A percentile compares a stretch with the other conserved stretches of the same genome.
Evolutionary conservation across 2,797 vertebrate species (phyloP).

Genomic region (Acanthurus tractus): DNA sequence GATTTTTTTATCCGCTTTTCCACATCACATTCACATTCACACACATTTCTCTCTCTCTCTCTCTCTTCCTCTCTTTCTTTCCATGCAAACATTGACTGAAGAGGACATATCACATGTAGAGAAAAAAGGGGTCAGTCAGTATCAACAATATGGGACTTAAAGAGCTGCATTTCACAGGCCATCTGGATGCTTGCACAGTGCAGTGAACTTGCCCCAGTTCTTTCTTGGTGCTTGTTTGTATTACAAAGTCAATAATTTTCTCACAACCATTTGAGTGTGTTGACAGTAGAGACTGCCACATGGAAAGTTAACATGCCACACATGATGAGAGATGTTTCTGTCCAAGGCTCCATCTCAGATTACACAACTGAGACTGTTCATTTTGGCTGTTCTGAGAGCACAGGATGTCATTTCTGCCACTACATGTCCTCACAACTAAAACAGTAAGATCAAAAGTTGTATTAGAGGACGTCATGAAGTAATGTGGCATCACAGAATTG

Average conservation of each 20-base stretch:
- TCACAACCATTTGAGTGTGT: neutral
- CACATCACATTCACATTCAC: constrained; percentile 9
- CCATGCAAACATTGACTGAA: constrained; percentile 36
- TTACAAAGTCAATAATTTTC: constrained; percentile 38
- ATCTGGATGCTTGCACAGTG: constrained; percentile 19
- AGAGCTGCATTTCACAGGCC: constrained; percentile 6
- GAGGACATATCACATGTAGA: constrained; percentile 27
- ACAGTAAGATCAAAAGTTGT: too few relatives aligned
- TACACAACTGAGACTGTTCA: neutral
- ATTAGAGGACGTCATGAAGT: too few relatives aligned
- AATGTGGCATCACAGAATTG: too few relatives aligned
- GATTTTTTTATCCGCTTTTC: neutral
- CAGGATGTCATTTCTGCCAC: neutral
- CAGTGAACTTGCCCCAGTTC: constrained; percentile 24
- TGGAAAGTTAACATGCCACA: constrained; percentile 36
- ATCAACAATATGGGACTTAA: neutral
- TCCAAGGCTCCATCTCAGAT: constrained; percentile 1
- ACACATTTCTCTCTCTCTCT: neutral
- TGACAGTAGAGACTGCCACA: constrained; percentile 20
- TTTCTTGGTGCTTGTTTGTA: constrained; percentile 14
- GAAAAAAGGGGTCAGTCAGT: constrained; percentile 23
- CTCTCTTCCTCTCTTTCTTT: neutral
- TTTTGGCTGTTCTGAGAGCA: neutral
- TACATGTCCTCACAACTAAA: too few relatives aligned
- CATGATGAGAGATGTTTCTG: constrained; percentile 11